These are phyloP conservation scores for Lepilemur septentrionalis DNA, from an alignment of 2,797 vertebrate genomes.

Conservation along the genomic window DNA sequence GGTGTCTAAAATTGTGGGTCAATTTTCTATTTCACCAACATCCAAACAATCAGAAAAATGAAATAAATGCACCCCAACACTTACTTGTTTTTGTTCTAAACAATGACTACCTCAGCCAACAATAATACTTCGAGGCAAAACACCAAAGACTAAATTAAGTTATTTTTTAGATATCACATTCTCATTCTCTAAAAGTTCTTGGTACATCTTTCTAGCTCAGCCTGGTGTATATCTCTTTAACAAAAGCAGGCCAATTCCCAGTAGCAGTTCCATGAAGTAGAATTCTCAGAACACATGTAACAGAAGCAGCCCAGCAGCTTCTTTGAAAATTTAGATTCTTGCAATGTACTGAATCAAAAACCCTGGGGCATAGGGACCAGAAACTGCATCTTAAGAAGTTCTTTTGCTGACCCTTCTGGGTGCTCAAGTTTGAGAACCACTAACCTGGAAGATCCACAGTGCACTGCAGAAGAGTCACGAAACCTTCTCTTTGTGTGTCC, in stretches of 20 bases:
- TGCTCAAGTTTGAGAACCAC: neutral
- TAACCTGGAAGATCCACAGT: neutral
- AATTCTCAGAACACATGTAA: neutral
- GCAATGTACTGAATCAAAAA: neutral
- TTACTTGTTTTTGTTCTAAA: neutral
- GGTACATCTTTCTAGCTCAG: neutral
- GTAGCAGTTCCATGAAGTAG: neutral
- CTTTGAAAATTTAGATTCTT: neutral
- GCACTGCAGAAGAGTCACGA: neutral
- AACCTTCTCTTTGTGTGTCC: neutral
- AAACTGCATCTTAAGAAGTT: neutral
- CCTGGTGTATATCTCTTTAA: neutral
- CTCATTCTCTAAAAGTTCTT: neutral
- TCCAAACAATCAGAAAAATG: slow-evolving; percentile 23
- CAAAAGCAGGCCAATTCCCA: neutral
- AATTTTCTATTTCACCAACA: slow-evolving; percentile 10
- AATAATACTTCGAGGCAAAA: neutral
- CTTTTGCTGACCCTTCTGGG: neutral
- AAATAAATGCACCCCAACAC: neutral
- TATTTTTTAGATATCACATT: neutral
- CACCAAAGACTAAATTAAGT: neutral
- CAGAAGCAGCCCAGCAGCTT: neutral
- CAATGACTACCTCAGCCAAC: neutral
- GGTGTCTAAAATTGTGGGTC: neutral
- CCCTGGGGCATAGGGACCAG: fast-evolving